Conservation (phyloP, 2,888 invertebrate genomes). For the Clistopyga incitator region DNA sequence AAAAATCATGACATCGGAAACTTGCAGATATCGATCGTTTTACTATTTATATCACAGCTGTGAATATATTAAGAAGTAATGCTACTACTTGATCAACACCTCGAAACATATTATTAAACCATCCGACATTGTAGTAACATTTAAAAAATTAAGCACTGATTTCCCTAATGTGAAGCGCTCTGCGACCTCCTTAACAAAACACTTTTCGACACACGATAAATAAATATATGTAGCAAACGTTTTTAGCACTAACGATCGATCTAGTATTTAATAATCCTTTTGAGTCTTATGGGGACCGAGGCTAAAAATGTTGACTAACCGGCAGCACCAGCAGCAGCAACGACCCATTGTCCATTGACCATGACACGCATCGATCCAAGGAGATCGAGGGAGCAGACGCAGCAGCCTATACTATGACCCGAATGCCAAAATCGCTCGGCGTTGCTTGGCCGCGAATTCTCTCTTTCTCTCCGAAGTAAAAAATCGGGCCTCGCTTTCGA, state of each 20-base stretch:
- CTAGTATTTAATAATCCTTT: conserved; percentile 52
- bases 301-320: conserved; percentile 67
- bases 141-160: too few relatives aligned
- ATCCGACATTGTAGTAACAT: too few relatives aligned
- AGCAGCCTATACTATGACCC: conserved; percentile 70
- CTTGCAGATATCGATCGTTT: too few relatives aligned
- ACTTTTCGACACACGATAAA: neutral
- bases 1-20: too few relatives aligned
- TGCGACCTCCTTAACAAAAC: neutral
- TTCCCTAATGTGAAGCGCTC: too few relatives aligned
- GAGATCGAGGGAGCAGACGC: conserved; percentile 75
- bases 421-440: conserved; percentile 75
- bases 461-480: neutral
- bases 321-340: conserved; percentile 35
- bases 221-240: conserved; percentile 1
- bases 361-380: conserved; percentile 81
- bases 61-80: too few relatives aligned
- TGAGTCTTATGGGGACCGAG: conserved; percentile 58
- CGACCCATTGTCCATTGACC: conserved; percentile 77
- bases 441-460: conserved; percentile 27
- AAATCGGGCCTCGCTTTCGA: conserved; percentile 16
- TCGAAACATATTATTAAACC: too few relatives aligned
- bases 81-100: too few relatives aligned
- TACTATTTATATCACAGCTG: too few relatives aligned
- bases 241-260: conserved; percentile 27